phyloP scores from a whole-genome alignment of 2,888 invertebrate genomes.

The Ectemnius cavifrons region DNA sequence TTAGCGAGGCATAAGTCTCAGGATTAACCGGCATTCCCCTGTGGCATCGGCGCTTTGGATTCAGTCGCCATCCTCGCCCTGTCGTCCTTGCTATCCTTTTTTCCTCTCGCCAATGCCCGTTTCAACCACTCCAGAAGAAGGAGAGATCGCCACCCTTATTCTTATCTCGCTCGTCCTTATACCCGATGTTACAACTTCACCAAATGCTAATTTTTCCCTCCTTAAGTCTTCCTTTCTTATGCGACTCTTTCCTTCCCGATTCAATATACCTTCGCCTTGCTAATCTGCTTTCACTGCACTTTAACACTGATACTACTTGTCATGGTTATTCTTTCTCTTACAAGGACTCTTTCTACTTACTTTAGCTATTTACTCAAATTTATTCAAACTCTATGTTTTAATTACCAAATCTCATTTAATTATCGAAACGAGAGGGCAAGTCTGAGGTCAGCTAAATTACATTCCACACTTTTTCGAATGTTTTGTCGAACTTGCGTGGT shows the following conservation, averaged over 20 bases:
- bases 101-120: constrained; percentile 24
- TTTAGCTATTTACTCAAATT: no score
- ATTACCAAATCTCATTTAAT: no score
- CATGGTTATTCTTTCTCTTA: no score
- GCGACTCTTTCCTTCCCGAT: constrained; percentile 18
- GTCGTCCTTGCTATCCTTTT: constrained; percentile 29
- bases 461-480: constrained; percentile 1
- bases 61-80: constrained; percentile 40
- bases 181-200: background rate
- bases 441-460: no score
- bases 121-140: constrained; percentile 13
- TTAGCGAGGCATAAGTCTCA: constrained; percentile 75
- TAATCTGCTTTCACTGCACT: background rate
- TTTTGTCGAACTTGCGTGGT: constrained; percentile 36
- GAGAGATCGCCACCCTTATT: constrained; percentile 37
- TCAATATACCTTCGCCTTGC: constrained; percentile 5
- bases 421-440: no score
- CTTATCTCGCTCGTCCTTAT: constrained; percentile 20
- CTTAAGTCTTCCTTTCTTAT: background rate
- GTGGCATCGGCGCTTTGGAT: constrained; percentile 52
- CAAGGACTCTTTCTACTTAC: no score
- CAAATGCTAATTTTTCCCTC: constrained; percentile 2
- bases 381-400: no score
- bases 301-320: no score
- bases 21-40: constrained; percentile 72